Evolutionary conservation across 1,140 invertebrate species (phyloP), one percentile per base, ranked within the genome.

Genomic region (Penaeus japonicus): DNA sequence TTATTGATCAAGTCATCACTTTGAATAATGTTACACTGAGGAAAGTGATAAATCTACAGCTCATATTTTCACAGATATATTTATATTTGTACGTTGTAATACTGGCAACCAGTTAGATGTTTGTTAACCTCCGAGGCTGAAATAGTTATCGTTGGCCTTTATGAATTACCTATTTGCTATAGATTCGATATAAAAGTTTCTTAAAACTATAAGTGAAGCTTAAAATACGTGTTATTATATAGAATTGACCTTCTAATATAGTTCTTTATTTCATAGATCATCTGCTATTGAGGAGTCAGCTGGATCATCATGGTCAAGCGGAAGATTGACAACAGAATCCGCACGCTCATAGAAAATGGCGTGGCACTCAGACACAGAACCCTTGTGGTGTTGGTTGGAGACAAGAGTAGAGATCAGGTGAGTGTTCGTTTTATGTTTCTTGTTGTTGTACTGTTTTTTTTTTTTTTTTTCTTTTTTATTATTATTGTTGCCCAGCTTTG

Each of bases 331-430:
- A 99, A 99, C 92, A 94, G 99, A 57, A 97, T 99, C 85, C 94
- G 98, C 85, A 95, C 97, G 57, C 94, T 99, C 92, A 99, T 99
- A 92, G 99, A 99, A 93, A 99, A 99, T 96, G 98, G 98, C 47
- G 96, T 99, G 59, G 94, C 95, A 90, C 92, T 95, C 15, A 96
- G 97, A 27, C 98, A 99, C 59, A 75, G 97, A 90, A 97, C 97
- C 35, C 95, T 99, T 95, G 98, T 99, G 94, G 95, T 98, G 54
- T 93, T 99, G 84, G 96, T 99, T 54, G 99, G 99, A 5, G 97
- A 99, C 92, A 99, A 99, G 94, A 96, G 96, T 35, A 94, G 96
- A 92, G 98, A 99, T 94, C 98, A 99, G 94, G 97, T 97, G 94
- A 92, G 86, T 91, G 32, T 57, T 24, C 15, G 54, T 89, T 18